Percentiles rank a stretch among this genome's conserved stretches.
Conservation (phyloP, 2,888 invertebrate genomes). For the Lypha dubia region DNA sequence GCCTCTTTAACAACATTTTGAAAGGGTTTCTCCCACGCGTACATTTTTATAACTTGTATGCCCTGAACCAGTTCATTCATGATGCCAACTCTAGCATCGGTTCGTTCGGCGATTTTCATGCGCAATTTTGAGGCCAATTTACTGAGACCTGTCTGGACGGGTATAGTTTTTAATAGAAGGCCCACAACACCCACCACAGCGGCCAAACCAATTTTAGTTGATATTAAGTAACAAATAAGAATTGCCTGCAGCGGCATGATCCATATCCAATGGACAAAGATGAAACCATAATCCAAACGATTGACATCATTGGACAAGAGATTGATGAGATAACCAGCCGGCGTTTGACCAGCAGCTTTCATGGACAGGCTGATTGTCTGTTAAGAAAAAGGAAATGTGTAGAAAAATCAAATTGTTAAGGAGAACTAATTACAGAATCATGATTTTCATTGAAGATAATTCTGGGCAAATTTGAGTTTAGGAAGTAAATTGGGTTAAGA, state of each 20-base stretch:
- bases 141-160: conserved; percentile 87
- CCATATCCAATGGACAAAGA: conserved; percentile 94
- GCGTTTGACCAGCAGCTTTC: conserved; percentile 87
- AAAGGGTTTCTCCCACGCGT: conserved; percentile 97
- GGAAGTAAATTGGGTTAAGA: too few relatives aligned
- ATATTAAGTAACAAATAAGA: conserved; percentile 90
- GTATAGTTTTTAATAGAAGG: conserved; percentile 90
- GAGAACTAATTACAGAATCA: too few relatives aligned
- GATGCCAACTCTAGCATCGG: conserved; percentile 94
- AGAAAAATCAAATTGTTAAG: background rate
- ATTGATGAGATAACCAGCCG: conserved; percentile 96
- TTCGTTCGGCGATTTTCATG: conserved; percentile 91
- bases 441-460: too few relatives aligned
- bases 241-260: conserved; percentile 89
- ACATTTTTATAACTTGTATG: conserved; percentile 98
- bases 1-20: conserved; percentile 91
- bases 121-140: conserved; percentile 84
- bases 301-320: conserved; percentile 96
- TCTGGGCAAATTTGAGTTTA: too few relatives aligned
- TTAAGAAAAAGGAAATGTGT: conserved; percentile 63
- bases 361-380: conserved; percentile 89
- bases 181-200: conserved; percentile 91
- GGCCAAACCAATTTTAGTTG: conserved; percentile 88
- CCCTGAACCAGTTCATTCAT: conserved; percentile 98
- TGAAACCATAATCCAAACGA: conserved; percentile 93